phyloP scores from a whole-genome alignment of 1,140 invertebrate species.

The Antheraea mylitta region DNA sequence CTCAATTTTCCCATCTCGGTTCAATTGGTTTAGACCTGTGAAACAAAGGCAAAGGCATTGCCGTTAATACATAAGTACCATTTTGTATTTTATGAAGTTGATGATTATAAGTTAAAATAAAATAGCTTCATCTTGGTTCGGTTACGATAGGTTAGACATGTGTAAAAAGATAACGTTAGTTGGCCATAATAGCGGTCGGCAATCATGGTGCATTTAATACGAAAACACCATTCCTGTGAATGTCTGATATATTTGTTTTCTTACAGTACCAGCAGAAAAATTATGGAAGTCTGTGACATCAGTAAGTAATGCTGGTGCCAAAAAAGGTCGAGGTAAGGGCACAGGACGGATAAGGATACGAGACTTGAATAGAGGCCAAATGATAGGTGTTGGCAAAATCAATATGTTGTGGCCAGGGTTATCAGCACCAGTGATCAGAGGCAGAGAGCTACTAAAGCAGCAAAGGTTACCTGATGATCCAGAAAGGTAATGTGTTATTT shows the following conservation, averaged over 20 bases:
- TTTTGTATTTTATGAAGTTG: too few relatives aligned
- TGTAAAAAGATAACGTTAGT: too few relatives aligned
- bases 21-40: too few relatives aligned
- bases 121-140: too few relatives aligned
- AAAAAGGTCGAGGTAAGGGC: slow-evolving; percentile 95
- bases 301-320: slow-evolving; percentile 97
- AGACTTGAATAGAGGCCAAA: slow-evolving; percentile 94
- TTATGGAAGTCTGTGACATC: slow-evolving; percentile 97
- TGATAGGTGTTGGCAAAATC: slow-evolving; percentile 91
- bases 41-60: too few relatives aligned
- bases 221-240: too few relatives aligned
- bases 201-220: too few relatives aligned
- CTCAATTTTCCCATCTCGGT: too few relatives aligned
- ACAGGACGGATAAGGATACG: slow-evolving; percentile 85
- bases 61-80: too few relatives aligned
- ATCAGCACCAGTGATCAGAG: slow-evolving; percentile 89
- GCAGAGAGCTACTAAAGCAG: slow-evolving; percentile 86
- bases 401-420: slow-evolving; percentile 96
- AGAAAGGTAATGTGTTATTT: slow-evolving; percentile 73
- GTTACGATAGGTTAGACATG: too few relatives aligned
- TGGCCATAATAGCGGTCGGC: too few relatives aligned
- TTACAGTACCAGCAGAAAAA: slow-evolving; percentile 86
- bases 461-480: slow-evolving; percentile 85
- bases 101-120: too few relatives aligned
- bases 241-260: slow-evolving; percentile 10